These are phyloP conservation scores for Drosophila lacicola DNA, from an alignment of 2,888 invertebrate species.

Conservation along the genomic window DNA sequence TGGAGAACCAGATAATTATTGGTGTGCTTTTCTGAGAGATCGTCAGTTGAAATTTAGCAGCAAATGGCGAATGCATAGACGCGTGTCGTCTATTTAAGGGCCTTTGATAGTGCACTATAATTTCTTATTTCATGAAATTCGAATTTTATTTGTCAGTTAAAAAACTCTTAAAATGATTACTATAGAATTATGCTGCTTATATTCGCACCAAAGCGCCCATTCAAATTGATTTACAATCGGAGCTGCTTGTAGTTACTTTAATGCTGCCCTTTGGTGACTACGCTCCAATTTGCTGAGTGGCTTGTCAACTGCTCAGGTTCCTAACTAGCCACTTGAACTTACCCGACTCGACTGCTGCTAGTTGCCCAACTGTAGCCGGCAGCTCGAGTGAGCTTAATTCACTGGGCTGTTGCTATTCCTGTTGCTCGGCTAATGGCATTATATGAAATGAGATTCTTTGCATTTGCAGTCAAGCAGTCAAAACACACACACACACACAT, in stretches of 20 bases:
- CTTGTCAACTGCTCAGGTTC: conserved; percentile 39
- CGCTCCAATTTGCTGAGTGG: conserved; percentile 41
- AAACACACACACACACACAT: conserved; percentile 12
- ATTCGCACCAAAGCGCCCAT: background rate
- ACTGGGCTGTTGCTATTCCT: conserved; percentile 12
- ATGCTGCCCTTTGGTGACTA: conserved; percentile 9
- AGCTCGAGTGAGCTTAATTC: conserved; percentile 24
- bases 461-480: conserved; percentile 32
- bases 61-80: no score
- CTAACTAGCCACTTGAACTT: conserved; percentile 16
- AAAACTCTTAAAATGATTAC: no score
- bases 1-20: no score
- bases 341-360: background rate
- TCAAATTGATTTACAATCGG: conserved; percentile 26
- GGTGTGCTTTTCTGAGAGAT: no score
- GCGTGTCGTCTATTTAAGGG: no score
- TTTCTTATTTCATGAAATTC: no score
- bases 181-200: background rate
- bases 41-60: no score
- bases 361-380: background rate
- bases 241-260: conserved; percentile 15
- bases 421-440: conserved; percentile 52
- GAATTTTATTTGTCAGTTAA: no score
- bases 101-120: no score
- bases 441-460: conserved; percentile 60